A percentile compares a stretch with the other conserved stretches of the same genome.
These are phyloP conservation scores for Argyrosomus regius DNA, from an alignment of 2,797 vertebrate species.

Conservation along the genomic window DNA sequence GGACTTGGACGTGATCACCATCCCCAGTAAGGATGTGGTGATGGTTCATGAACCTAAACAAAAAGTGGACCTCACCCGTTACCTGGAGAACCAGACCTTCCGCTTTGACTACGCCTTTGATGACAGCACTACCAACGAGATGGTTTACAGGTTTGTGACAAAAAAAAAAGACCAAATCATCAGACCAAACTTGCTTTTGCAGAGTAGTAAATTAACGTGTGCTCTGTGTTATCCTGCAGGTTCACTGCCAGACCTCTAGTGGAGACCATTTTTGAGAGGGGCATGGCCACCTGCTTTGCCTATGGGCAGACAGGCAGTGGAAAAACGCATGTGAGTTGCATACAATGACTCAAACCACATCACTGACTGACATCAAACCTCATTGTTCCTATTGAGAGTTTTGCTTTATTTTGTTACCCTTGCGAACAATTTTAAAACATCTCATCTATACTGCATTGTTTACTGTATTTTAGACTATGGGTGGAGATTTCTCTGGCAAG, in stretches of 20 bases:
- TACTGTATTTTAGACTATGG: slow-evolving; percentile 91
- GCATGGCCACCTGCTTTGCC: slow-evolving; percentile 99
- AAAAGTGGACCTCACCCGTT: slow-evolving; percentile 98
- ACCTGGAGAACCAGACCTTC: slow-evolving; percentile 98
- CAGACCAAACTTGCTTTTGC: background rate
- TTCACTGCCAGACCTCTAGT: slow-evolving; percentile 97
- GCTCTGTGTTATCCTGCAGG: slow-evolving; percentile 76
- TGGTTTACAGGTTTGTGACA: slow-evolving; percentile 94
- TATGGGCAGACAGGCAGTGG: slow-evolving; percentile 99
- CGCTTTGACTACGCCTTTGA: slow-evolving; percentile 99
- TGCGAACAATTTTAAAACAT: background rate
- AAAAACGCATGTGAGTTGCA: slow-evolving; percentile 94
- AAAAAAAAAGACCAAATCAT: background rate
- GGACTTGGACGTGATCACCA: slow-evolving; percentile 98
- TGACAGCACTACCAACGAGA: slow-evolving; percentile 95
- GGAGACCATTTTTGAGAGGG: slow-evolving; percentile 97
- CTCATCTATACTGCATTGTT: background rate
- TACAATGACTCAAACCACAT: background rate
- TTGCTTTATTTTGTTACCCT: background rate
- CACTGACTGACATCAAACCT: background rate
- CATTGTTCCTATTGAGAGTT: background rate
- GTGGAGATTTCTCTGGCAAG: slow-evolving; percentile 98
- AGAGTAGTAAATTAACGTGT: background rate
- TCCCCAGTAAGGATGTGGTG: slow-evolving; percentile 98
- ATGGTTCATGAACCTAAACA: slow-evolving; percentile 99